Base-by-base conservation (phyloP, 1,140 invertebrate species). In the Aplysia californica region DNA sequence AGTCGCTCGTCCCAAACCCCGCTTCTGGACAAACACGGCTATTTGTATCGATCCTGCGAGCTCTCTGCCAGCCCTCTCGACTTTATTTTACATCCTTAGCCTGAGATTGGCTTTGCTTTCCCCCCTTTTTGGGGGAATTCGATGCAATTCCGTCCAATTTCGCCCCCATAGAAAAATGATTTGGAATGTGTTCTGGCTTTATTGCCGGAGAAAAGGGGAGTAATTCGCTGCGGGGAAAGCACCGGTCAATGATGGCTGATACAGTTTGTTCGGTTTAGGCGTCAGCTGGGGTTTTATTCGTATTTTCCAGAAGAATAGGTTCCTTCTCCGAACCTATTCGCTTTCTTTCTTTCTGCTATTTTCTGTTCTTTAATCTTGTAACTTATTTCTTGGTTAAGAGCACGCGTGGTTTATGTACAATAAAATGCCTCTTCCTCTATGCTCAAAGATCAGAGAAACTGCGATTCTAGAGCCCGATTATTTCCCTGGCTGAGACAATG, bases 121-220 rank as follows among this genome's bases (percentile, higher is more conserved):
- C 31, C 23, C 36, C 23, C 36, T 35, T 66, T 58, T 58, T 41
- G 39, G n/a, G 33, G 56, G 39, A 72, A 61, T 61, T 61, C 61
- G 70, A 72, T 72, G 56, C 70, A 61, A 72, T 72, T 61, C 23
- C 35, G 21, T 55, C 39, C 66, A 68, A 68, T 68, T 68, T 68
- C 66, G 21, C 3, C 56, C 35, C 61, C n/a, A 72, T 72, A 72
- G 70, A 72, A 61, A 64, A 35, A 72, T 72, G 70, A 61, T 72
- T 72, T 72, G 21, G 56, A 61, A 72, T 58, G 70, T 61, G 70
- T 61, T 72, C 55, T 38, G 58, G 3, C 55, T 38, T 38, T 59
- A 72, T 72, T 72, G 33, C 1, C 29, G 36, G 29, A 55, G 56
- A 72, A 61, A 36, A 38, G 56, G n/a, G 64, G 18, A 38, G 56